These are phyloP conservation scores for Tridacna gigas DNA, from an alignment of 2,888 invertebrate genomes.

Conservation along the genomic window DNA sequence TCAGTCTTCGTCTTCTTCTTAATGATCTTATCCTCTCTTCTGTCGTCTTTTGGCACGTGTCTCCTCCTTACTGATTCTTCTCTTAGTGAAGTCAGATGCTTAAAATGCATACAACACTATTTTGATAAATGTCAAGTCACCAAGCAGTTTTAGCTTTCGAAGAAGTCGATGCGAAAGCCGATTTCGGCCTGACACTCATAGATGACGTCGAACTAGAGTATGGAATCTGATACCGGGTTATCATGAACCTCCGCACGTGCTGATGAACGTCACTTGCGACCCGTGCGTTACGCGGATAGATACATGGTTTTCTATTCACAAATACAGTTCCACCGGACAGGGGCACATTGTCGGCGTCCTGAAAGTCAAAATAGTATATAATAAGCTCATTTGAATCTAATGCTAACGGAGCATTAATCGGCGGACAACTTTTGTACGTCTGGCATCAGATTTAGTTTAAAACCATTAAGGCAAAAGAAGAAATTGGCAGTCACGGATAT, in stretches of 20 bases:
- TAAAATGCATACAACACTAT: too few species aligned
- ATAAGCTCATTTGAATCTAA: too few species aligned
- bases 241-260: conserved; percentile 77
- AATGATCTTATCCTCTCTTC: too few species aligned
- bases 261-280: conserved; percentile 68
- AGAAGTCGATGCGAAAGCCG: conserved; percentile 11
- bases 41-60: too few species aligned
- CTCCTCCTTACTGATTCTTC: too few species aligned
- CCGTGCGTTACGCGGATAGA: conserved; percentile 61
- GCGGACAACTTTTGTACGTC: too few species aligned
- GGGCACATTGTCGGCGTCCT: conserved; percentile 78
- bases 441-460: too few species aligned
- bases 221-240: conserved; percentile 61
- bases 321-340: conserved; percentile 82
- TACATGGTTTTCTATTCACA: conserved; percentile 76
- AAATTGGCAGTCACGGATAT: too few species aligned
- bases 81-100: too few species aligned
- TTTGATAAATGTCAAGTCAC: background rate
- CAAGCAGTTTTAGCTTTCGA: conserved; percentile 17
- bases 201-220: conserved; percentile 33
- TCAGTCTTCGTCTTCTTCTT: too few species aligned
- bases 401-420: too few species aligned
- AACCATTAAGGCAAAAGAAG: too few species aligned
- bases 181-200: conserved; percentile 12
- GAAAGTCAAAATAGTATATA: background rate